Conservation (phyloP, 2,888 invertebrate genomes). For the Teinopalpus imperialis region DNA sequence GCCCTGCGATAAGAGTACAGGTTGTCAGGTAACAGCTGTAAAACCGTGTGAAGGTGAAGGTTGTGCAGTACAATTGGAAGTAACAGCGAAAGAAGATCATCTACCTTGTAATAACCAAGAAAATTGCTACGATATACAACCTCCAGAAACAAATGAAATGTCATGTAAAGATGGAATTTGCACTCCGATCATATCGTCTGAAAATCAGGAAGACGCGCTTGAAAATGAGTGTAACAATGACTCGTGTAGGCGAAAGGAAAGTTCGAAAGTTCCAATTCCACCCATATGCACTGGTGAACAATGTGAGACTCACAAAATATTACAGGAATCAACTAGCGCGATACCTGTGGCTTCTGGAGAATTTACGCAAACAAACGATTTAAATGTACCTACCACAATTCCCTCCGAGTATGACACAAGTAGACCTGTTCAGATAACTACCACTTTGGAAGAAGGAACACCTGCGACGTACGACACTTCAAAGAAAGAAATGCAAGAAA, state of each 20-base stretch:
- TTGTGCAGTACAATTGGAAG: constrained; percentile 29
- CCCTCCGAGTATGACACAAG: constrained; percentile 1
- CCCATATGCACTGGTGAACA: constrained; percentile 42
- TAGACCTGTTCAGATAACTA: constrained; percentile 16
- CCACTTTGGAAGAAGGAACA: constrained; percentile 6
- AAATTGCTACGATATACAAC: constrained; percentile 33
- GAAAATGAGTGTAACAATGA: constrained; percentile 48
- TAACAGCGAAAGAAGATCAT: background rate
- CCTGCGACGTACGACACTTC: constrained; percentile 4
- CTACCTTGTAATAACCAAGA: constrained; percentile 17
- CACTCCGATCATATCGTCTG: background rate
- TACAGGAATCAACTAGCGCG: constrained; percentile 25
- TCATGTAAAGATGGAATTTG: constrained; percentile 34
- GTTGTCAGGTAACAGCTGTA: constrained; percentile 31
- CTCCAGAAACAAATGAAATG: constrained; percentile 28
- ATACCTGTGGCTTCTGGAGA: constrained; percentile 13
- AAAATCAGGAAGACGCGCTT: constrained; percentile 26
- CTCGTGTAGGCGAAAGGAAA: constrained; percentile 52
- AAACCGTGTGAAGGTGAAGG: constrained; percentile 38
- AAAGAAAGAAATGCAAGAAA: constrained; percentile 10
- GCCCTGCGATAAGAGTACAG: constrained; percentile 30
- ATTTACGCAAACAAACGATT: background rate
- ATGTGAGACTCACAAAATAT: constrained; percentile 35
- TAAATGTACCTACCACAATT: background rate
- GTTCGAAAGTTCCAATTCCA: constrained; percentile 35